Base-by-base conservation (phyloP, 64 coral and sea anemone species). In the Cladopsammia gracilis region DNA sequence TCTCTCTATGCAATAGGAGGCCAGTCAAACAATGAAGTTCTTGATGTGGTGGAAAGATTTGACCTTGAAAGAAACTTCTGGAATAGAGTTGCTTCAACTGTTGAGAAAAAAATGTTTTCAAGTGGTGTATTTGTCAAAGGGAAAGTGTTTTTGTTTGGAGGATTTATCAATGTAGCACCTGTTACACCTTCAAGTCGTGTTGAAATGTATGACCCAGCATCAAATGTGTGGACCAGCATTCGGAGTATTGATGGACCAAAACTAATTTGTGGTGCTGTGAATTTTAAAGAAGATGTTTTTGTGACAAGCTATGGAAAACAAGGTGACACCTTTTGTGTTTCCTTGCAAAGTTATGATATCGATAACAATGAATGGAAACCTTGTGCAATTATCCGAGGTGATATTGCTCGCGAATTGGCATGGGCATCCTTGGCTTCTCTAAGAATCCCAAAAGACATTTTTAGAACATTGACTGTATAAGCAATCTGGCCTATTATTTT, bases 1-100 rank as follows among this genome's bases (percentile, higher is more conserved):
- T 92, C 58, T 51, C 57, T 92, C 3, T 92, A 92, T 92, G 58
- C 70, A 25, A 73, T 62, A 58, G 90, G 80, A 50, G 90, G 90
- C 20, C 34, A 58, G 19, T 70, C 72, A 75, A 80, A 73, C 5
- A 73, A 86, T 80, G 58, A 70, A 74, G 59, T 73, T 56, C 49
- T 86, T 62, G 80, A 92, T 11, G 15, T 52, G 2, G 58, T 92
- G 16, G 90, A 92, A 73, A 92, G 45, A 48, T 92, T 75, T 24
- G 34, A 92, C 46, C 90, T 80, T 0, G 60, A 70, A 71, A 64
- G 61, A 23, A 83, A 86, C 58, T 18, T 9, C 25, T 92, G 90
- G 90, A 65, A 18, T 18, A 73, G 14, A 73, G 10, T 44, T 45
- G 12, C 10, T 73, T 47, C 71, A 48, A 73, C 42, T 18, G 5